Evolutionary conservation across 2,797 vertebrate genomes (phyloP).

Genomic region (Phalloptychus januarius): DNA sequence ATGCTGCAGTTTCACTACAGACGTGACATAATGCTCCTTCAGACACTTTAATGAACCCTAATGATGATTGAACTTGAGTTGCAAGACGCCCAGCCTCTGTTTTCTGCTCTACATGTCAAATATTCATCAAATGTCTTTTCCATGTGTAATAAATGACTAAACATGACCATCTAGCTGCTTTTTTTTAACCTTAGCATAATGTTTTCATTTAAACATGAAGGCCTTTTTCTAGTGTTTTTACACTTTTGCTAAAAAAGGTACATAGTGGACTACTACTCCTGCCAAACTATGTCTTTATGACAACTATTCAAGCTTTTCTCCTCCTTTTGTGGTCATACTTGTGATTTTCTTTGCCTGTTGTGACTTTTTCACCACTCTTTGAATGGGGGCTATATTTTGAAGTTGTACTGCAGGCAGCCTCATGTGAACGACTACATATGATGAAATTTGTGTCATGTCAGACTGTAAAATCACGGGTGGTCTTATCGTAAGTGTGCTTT

Average conservation of each 20-base stretch:
- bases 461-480: background rate
- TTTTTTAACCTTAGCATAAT: background rate
- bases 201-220: background rate
- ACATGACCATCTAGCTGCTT: background rate
- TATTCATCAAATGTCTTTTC: background rate
- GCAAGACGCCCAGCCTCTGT: slow-evolving; percentile 24
- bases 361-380: background rate
- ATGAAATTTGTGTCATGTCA: background rate
- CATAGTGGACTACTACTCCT: background rate
- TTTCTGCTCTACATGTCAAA: slow-evolving; percentile 37
- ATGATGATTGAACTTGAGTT: slow-evolving; percentile 20
- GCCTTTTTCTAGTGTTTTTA: background rate
- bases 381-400: background rate
- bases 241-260: background rate
- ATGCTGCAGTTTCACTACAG: slow-evolving; percentile 37
- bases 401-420: background rate
- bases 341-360: background rate
- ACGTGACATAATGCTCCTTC: slow-evolving; percentile 52
- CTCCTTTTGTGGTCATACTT: background rate
- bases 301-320: background rate
- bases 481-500: background rate
- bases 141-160: background rate
- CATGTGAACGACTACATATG: background rate
- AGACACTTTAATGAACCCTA: slow-evolving; percentile 49
- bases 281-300: background rate